Evolutionary conservation across 2,797 vertebrate genomes (phyloP).

Genomic region (Geotrypetes seraphini): DNA sequence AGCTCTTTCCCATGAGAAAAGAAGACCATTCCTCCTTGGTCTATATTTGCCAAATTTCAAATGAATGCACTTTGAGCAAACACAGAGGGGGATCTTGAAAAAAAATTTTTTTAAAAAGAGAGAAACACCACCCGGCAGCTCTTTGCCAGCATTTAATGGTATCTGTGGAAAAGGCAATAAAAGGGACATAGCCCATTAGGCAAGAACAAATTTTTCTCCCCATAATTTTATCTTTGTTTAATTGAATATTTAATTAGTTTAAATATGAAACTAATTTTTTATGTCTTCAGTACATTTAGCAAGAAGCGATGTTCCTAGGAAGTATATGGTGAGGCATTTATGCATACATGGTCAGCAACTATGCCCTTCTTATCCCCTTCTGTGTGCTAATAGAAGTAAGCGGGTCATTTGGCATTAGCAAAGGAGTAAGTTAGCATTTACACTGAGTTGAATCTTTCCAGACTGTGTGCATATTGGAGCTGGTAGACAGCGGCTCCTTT

Average conservation of each 20-base stretch:
- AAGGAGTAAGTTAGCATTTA: constrained; percentile 97
- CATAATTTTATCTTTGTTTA: constrained; percentile 65
- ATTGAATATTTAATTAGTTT: constrained; percentile 70
- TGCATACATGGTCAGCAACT: constrained; percentile 27
- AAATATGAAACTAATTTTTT: constrained; percentile 52
- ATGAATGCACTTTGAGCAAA: constrained; percentile 18
- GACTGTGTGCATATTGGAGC: constrained; percentile 94
- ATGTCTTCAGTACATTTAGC: constrained; percentile 45
- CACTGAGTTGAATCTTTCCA: constrained; percentile 83
- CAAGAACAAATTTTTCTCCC: constrained; percentile 56
- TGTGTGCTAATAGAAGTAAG: constrained; percentile 85
- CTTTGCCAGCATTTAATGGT: constrained; percentile 40
- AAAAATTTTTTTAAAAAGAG: constrained; percentile 14
- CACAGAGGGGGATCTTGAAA: constrained; percentile 1
- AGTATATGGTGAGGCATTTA: constrained; percentile 24
- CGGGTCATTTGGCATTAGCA: constrained; percentile 96
- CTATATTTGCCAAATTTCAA: too few relatives aligned
- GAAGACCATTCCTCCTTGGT: too few relatives aligned
- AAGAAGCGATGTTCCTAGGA: constrained; percentile 23
- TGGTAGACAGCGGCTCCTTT: constrained; percentile 94
- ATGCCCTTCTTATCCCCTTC: constrained; percentile 49
- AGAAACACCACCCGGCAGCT: constrained; percentile 13
- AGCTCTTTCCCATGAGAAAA: too few relatives aligned
- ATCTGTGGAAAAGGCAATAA: constrained; percentile 48
- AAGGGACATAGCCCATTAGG: constrained; percentile 58